These are phyloP conservation scores for Varanus komodoensis DNA, from an alignment of 2,113 vertebrate species.

Conservation along the genomic window DNA sequence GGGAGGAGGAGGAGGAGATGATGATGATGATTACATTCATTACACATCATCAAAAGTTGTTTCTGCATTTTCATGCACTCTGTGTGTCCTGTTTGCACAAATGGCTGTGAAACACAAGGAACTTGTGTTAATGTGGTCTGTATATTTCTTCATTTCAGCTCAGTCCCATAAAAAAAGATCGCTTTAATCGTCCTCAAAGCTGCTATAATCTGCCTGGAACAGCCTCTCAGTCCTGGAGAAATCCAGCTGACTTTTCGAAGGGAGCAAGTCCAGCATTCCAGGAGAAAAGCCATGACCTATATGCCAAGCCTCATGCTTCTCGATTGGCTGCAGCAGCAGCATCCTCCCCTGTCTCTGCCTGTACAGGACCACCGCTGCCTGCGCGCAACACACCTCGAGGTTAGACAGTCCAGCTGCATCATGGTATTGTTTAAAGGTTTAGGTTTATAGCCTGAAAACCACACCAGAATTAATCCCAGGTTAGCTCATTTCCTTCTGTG, in stretches of 20 bases:
- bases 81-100: not conserved
- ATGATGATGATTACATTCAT: too few relatives aligned
- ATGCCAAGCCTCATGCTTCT: not conserved
- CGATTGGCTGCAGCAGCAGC: conserved; percentile 44
- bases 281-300: conserved; percentile 37
- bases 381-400: conserved; percentile 68
- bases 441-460: not conserved
- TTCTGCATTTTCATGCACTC: not conserved
- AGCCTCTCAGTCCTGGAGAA: conserved; percentile 39
- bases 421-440: not conserved
- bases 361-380: conserved; percentile 60
- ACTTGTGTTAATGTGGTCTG: accelerated
- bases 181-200: conserved; percentile 60
- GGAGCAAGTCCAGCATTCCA: conserved; percentile 50
- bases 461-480: not conserved
- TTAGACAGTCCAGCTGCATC: conserved; percentile 15
- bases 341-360: conserved; percentile 36
- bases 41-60: too few relatives aligned
- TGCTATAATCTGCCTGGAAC: conserved; percentile 52
- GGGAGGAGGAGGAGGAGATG: not conserved
- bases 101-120: not conserved
- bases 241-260: conserved; percentile 53
- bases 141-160: conserved; percentile 51
- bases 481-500: not conserved
- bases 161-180: conserved; percentile 69